Base-by-base conservation (phyloP, 2,888 invertebrate species). In the Yponomeuta malinellus region DNA sequence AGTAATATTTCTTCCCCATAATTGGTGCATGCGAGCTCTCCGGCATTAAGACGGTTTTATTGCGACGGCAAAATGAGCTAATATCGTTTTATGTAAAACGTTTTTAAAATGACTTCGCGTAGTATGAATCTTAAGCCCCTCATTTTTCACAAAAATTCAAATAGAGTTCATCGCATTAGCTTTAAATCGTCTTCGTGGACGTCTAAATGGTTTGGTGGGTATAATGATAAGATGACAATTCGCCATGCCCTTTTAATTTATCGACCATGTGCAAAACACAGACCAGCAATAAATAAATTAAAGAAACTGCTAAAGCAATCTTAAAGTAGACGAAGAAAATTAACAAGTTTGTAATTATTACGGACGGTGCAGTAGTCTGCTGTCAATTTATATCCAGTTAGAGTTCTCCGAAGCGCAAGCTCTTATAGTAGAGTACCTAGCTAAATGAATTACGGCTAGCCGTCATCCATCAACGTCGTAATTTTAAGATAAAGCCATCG, bases 381-480 rank as follows among this genome's bases (percentile, higher is more conserved):
- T 65, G 65, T 31, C 65, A 33, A 65, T 65, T 65, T 65, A 9
- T 33, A 29, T 29, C 12, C 31, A 65, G 65, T 65, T 65, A 75
- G 52, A 15, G 78, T 79, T 79, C 43, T 64, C 48, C 70, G 69
- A 59, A 71, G 70, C 70, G 70, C 77, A 79, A 76, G 75, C 79
- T 83, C 83, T 82, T 87, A 84, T 86, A 15, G 12, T 59, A 5
- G 15, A 59, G 52, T 59, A 59, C 12, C 83, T 75, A 79, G 84
- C 84, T 89, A 88, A 89, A 88, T 87, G 89, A 89, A 88, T 89
- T 88, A 88, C 81, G 81, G 77, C 73, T 43, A 79, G 76, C 78
- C 79, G 75, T 76, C 85, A 88, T 89, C 88, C 83, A 87, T 89
- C 87, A 89, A 82, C 83, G 87, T 88, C 88, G 74, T 82, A 82